Conservation (phyloP, 2,888 invertebrate species). For the Drosophila mimetica region DNA sequence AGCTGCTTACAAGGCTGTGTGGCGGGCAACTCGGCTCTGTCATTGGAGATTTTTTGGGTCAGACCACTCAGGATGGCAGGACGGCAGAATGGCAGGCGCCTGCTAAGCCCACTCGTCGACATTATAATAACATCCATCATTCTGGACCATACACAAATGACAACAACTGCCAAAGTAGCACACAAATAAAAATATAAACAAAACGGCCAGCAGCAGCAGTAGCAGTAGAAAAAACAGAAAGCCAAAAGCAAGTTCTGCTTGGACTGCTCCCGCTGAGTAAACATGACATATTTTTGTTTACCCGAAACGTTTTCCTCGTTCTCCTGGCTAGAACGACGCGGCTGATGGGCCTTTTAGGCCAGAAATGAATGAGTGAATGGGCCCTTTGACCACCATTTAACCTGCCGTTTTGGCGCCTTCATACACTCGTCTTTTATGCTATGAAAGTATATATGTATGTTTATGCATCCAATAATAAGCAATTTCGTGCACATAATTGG, state of each 20-base stretch:
- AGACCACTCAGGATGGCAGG: constrained; percentile 44
- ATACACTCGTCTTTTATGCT: constrained; percentile 22
- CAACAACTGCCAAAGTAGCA: constrained; percentile 50
- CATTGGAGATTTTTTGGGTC: constrained; percentile 46
- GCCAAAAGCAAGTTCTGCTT: constrained; percentile 17
- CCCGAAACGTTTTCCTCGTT: constrained; percentile 42
- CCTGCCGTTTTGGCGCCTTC: constrained; percentile 54
- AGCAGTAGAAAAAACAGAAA: background rate
- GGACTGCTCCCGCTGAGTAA: constrained; percentile 58
- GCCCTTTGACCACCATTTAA: constrained; percentile 69
- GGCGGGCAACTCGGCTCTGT: constrained; percentile 17
- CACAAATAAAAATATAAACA: constrained; percentile 37
- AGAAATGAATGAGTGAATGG: constrained; percentile 48
- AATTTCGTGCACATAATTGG: constrained; percentile 77
- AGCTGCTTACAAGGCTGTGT: constrained; percentile 45
- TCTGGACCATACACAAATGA: constrained; percentile 55
- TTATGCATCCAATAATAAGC: constrained; percentile 73
- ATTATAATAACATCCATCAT: constrained; percentile 77
- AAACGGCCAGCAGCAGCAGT: constrained; percentile 8
- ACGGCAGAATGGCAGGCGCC: constrained; percentile 39
- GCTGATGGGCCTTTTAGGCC: constrained; percentile 67
- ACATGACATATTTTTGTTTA: constrained; percentile 67
- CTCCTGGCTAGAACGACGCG: constrained; percentile 21
- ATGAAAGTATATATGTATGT: constrained; percentile 33
- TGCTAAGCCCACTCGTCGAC: constrained; percentile 44